phyloP scores from a whole-genome alignment of 2,888 invertebrate species.

The Xylota sylvarum region DNA sequence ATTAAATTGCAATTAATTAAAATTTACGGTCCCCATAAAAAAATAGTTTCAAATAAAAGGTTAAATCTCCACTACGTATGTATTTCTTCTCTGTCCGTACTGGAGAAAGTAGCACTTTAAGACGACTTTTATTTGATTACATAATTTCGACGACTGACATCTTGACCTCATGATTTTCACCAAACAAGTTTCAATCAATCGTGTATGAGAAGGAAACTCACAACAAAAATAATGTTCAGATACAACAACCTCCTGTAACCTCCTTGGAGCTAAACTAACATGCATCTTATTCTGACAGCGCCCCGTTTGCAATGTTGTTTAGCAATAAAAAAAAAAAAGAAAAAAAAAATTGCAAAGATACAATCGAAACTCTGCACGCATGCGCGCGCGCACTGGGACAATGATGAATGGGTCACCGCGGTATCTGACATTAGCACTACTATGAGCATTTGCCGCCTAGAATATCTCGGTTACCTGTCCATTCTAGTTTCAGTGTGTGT shows the following conservation, averaged over 20 bases:
- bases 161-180: slow-evolving; percentile 32
- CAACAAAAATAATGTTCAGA: no score
- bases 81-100: background rate
- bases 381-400: slow-evolving; percentile 61
- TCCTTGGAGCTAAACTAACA: slow-evolving; percentile 32
- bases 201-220: background rate
- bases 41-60: slow-evolving; percentile 18
- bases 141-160: slow-evolving; percentile 31
- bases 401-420: slow-evolving; percentile 70
- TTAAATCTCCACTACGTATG: background rate
- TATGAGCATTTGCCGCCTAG: slow-evolving; percentile 65
- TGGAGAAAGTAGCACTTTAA: slow-evolving; percentile 42
- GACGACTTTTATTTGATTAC: slow-evolving; percentile 30
- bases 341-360: slow-evolving; percentile 36
- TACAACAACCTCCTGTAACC: slow-evolving; percentile 35
- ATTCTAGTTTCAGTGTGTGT: slow-evolving; percentile 9
- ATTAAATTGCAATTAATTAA: slow-evolving; percentile 50
- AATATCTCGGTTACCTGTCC: slow-evolving; percentile 55
- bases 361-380: slow-evolving; percentile 65
- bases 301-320: slow-evolving; percentile 49
- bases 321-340: background rate
- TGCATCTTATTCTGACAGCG: slow-evolving; percentile 69
- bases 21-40: slow-evolving; percentile 47
- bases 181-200: slow-evolving; percentile 52
- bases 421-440: slow-evolving; percentile 59